These are phyloP conservation scores for Antheraea yamamai DNA, from an alignment of 2,888 invertebrate genomes.

Conservation along the genomic window DNA sequence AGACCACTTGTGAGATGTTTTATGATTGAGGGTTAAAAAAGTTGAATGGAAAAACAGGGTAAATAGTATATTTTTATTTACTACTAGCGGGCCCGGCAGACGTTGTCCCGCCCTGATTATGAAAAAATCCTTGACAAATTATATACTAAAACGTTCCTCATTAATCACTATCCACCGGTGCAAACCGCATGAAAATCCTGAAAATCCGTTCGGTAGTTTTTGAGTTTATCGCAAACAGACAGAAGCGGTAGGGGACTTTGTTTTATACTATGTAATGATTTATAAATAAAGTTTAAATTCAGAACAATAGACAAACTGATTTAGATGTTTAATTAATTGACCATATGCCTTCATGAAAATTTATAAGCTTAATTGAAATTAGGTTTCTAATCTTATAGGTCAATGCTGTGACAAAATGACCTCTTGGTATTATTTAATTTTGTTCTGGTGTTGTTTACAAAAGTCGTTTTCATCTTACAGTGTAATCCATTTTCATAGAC, in stretches of 20 bases:
- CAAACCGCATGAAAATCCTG: too few species aligned
- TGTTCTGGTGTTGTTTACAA: not conserved
- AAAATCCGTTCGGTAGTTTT: too few species aligned
- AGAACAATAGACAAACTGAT: not conserved
- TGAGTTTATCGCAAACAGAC: too few species aligned
- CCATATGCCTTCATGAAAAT: conserved; percentile 20
- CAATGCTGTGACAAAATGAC: conserved; percentile 36
- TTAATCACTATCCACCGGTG: too few species aligned
- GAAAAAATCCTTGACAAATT: too few species aligned
- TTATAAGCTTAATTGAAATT: conserved; percentile 34
- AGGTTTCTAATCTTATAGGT: conserved; percentile 37
- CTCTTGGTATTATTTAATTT: not conserved
- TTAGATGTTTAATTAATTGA: conserved; percentile 4
- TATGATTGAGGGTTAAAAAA: not conserved
- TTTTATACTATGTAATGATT: too few species aligned
- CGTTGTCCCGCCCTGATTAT: too few species aligned
- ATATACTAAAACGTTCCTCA: too few species aligned
- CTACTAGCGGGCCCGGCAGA: too few species aligned
- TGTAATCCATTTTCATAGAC: not conserved
- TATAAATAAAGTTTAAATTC: not conserved
- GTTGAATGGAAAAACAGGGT: not conserved
- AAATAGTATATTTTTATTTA: not conserved
- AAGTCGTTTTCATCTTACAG: not conserved
- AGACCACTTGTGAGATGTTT: too few species aligned
- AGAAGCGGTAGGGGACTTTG: too few species aligned